A percentile compares a stretch with the other conserved stretches of the same genome.
These are phyloP conservation scores for Callipepla californica DNA, from an alignment of 2,113 vertebrate genomes.

Conservation along the genomic window DNA sequence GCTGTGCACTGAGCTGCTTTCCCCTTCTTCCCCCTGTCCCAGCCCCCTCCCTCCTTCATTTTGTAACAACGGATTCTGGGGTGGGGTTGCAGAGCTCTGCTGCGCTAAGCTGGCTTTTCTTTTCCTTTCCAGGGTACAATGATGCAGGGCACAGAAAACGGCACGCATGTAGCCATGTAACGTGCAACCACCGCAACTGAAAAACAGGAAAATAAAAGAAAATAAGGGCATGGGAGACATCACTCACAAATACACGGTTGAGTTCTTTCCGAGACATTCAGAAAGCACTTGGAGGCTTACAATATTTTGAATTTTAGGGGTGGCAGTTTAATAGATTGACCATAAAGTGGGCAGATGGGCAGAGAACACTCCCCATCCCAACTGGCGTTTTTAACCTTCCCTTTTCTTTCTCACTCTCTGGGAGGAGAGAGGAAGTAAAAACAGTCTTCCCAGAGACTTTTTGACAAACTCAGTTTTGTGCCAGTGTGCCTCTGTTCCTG, in stretches of 20 bases:
- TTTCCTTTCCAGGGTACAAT: slow-evolving; percentile 77
- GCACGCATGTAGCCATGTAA: background rate
- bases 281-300: background rate
- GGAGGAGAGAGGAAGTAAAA: background rate
- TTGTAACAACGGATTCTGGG: slow-evolving; percentile 83
- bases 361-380: background rate
- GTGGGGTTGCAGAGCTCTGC: slow-evolving; percentile 81
- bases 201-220: background rate
- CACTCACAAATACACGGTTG: background rate
- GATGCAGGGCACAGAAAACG: slow-evolving; percentile 55
- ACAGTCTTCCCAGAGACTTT: background rate
- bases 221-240: background rate
- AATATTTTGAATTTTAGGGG: background rate
- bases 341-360: background rate
- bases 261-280: background rate
- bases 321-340: background rate
- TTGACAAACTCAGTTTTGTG: slow-evolving; percentile 6
- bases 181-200: background rate
- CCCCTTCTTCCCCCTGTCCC: background rate
- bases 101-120: slow-evolving; percentile 81
- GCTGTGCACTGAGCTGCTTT: slow-evolving; percentile 83
- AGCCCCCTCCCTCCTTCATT: slow-evolving; percentile 40
- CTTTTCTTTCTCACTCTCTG: background rate
- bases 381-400: background rate
- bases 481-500: slow-evolving; percentile 24